These are phyloP conservation scores for Battus philenor DNA, from an alignment of 1,140 invertebrate species.

Conservation along the genomic window DNA sequence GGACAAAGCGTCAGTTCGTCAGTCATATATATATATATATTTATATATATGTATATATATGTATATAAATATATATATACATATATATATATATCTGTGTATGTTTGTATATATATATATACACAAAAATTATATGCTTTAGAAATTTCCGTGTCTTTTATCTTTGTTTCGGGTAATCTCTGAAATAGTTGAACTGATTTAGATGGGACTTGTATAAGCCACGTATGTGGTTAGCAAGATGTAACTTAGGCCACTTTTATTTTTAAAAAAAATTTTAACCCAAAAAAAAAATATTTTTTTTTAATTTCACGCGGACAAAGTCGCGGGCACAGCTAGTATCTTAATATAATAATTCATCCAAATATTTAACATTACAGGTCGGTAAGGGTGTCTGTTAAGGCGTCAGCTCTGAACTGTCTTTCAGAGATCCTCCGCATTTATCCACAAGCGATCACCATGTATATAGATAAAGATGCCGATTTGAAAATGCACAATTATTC, in stretches of 20 bases:
- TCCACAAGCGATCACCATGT: conserved; percentile 81
- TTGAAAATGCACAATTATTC: conserved; percentile 63
- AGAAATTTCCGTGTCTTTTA: too few relatives aligned
- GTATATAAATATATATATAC: conserved; percentile 6
- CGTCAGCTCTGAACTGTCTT: conserved; percentile 86
- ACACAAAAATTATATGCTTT: too few relatives aligned
- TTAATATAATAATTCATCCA: background rate
- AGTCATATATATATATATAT: background rate
- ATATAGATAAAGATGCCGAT: conserved; percentile 77
- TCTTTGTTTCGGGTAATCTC: too few relatives aligned
- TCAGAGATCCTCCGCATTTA: conserved; percentile 81
- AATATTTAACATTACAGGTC: conserved; percentile 46
- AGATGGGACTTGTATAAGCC: too few relatives aligned
- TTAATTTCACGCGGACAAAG: background rate
- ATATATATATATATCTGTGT: too few relatives aligned
- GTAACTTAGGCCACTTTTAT: too few relatives aligned
- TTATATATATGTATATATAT: too few relatives aligned
- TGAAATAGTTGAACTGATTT: too few relatives aligned
- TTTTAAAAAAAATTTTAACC: background rate
- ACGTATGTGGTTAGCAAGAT: too few relatives aligned
- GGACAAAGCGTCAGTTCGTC: too few relatives aligned
- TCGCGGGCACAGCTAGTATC: too few relatives aligned
- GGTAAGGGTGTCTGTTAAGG: conserved; percentile 90
- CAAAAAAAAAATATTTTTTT: background rate
- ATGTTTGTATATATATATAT: too few relatives aligned